Evolutionary conservation across 2,888 invertebrate genomes (phyloP), one percentile per base, ranked within the genome.

Genomic region (Mesorhabditis spiculigera): DNA sequence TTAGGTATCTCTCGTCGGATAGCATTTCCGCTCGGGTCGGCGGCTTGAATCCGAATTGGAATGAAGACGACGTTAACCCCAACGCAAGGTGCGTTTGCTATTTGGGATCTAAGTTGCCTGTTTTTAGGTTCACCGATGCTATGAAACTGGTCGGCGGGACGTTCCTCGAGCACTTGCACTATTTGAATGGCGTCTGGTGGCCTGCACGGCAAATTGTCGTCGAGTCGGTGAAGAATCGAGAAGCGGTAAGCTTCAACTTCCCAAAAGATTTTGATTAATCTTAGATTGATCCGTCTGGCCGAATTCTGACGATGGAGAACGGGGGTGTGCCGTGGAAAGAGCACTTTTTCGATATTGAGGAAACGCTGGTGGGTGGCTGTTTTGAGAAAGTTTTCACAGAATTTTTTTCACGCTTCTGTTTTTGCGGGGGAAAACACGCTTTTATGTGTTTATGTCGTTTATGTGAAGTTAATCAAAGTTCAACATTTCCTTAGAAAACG

Each of bases 271-370:
- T 44, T 65, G 65, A 66, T 66, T 42, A 3, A 42, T 58, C 43
- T 50, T 83, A 91, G 81, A 88, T 92, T 0, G 91, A 94, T 85
- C 81, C 89, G 10, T 91, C 92, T 69, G 95, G 95, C 0, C 90
- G 93, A 87, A 93, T 98, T 66, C 87, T 97, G 0, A 89, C 98
- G 8, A 68, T 75, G 16, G 86, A 86, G 0, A 71, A 83, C 58
- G 90, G 90, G 68, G 88, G 90, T 4, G 91, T 91, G 82, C 95
- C 96, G 0, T 98, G 95, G 95, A 93, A 93, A 84, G 91, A 93
- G 69, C 95, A 96, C 87, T 88, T 96, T 66, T 91, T 91, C 81
- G 89, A 90, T 64, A 85, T 97, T 68, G 97, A 98, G 88, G 89
- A 90, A 71, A 92, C 78, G 50, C 71, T 13, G 58, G 58, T 50